Conservation (phyloP, 2,888 invertebrate genomes). For the Steinernema scapterisci region DNA sequence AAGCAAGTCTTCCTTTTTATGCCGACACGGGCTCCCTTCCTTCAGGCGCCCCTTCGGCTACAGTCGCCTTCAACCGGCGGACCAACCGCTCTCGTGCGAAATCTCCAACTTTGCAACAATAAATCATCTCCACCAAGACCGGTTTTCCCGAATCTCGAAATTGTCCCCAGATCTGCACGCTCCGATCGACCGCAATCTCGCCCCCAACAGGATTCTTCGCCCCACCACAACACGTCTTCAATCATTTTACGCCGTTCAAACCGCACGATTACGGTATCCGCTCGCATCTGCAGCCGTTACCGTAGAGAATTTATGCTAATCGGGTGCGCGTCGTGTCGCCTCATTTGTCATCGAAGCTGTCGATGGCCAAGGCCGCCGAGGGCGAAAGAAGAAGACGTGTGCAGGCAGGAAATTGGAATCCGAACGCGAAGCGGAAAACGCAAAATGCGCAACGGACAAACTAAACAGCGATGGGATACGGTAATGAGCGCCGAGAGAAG, state of each 20-base stretch:
- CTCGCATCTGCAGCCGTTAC: neutral
- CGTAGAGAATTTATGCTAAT: slow-evolving; percentile 23
- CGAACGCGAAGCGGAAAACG: neutral
- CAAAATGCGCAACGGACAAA: neutral
- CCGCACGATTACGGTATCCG: slow-evolving; percentile 3
- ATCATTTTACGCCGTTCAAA: neutral
- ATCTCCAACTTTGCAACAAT: too few species aligned
- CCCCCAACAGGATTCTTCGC: neutral
- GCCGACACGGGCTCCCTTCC: too few species aligned
- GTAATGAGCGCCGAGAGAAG: neutral
- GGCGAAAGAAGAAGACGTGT: neutral
- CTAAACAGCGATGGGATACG: neutral
- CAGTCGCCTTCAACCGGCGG: too few species aligned
- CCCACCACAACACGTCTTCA: slow-evolving; percentile 1
- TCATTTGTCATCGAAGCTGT: slow-evolving; percentile 16
- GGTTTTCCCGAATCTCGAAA: too few species aligned
- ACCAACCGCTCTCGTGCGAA: too few species aligned
- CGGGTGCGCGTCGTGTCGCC: slow-evolving; percentile 12
- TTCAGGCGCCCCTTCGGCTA: too few species aligned
- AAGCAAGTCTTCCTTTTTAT: too few species aligned
- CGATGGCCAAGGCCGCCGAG: slow-evolving; percentile 8
- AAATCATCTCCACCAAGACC: too few species aligned
- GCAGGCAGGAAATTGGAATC: slow-evolving; percentile 17
- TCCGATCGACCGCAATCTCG: slow-evolving; percentile 3
- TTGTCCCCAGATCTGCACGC: neutral